Evolutionary conservation across 1,140 invertebrate genomes (phyloP), one percentile per base, ranked within the genome.

Genomic region (Armadillidium nasatum): DNA sequence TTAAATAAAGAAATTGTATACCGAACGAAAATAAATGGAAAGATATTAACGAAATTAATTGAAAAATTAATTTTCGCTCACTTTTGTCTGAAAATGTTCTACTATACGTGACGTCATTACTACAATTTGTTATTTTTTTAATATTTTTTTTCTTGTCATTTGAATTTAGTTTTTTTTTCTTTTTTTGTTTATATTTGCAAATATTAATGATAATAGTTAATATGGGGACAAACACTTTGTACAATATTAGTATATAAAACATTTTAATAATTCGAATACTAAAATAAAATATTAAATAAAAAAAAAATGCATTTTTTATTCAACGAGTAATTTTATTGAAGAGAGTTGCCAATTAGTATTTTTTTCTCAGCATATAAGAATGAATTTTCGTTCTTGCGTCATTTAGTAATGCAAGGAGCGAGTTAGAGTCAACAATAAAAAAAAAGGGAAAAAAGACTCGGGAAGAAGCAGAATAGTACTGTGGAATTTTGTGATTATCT

Each of bases 331-430:
- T 33, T 33, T 33, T 33, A 33, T 33, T 33, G 33, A 33, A 33
- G 6, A 33, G 7, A 60, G 50, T 60, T 60, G 50, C 50, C 50
- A 60, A 15, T 60, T 60, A 60, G 50, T 19, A 60, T 60, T 60
- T 60, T 60, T 60, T 2, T 60, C 19, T 60, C 19, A 60, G 33
- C 33, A 60, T 15, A 60, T 15, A 60, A 60, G 50, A 60, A 60
- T 60, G 50, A 60, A 60, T 60, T 60, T 60, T 19, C 33, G 33
- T 33, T 60, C 50, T 60, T 60, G 50, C 50, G 50, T 60, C 50
- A 60, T 60, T 60, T 19, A 60, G 50, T 60, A 13, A 60, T 60
- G 4, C 7, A 60, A 60, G 11, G 7, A 7, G 0, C 7, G 50
- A 60, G 50, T 19, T 60, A 19, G 50, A 19, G 7, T 15, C 50